Evolutionary conservation across 2,888 invertebrate species (phyloP).

Genomic region (Cataglyphis livida): DNA sequence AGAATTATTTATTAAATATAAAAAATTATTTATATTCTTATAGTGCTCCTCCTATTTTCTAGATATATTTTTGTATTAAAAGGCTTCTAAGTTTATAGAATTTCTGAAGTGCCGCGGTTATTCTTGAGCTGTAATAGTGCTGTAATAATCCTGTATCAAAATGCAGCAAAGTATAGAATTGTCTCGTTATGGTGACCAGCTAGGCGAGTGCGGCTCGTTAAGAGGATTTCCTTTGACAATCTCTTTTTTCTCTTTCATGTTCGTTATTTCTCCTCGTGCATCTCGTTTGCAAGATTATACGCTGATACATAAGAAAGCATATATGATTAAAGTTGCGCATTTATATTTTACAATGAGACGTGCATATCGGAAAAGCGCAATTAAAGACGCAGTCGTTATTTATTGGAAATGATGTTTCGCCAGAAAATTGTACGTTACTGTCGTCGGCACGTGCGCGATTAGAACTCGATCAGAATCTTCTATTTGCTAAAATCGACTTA

Average conservation of each 20-base stretch:
- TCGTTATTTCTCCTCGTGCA: slow-evolving; percentile 13
- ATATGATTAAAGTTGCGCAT: slow-evolving; percentile 46
- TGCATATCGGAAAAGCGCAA: background rate
- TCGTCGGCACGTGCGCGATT: slow-evolving; percentile 32
- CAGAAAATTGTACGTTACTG: slow-evolving; percentile 13
- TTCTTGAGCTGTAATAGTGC: background rate
- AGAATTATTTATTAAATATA: background rate
- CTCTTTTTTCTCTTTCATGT: background rate
- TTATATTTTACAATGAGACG: slow-evolving; percentile 28
- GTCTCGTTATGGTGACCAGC: slow-evolving; percentile 45
- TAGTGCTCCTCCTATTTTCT: background rate
- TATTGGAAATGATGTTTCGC: slow-evolving; percentile 5
- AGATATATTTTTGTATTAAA: background rate
- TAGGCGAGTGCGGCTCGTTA: slow-evolving; percentile 50
- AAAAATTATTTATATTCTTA: background rate
- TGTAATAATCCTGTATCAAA: background rate
- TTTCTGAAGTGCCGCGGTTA: background rate
- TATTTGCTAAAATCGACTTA: slow-evolving; percentile 26
- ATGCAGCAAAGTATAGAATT: slow-evolving; percentile 27
- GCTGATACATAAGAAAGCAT: slow-evolving; percentile 40
- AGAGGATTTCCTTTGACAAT: slow-evolving; percentile 54
- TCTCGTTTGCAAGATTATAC: slow-evolving; percentile 46
- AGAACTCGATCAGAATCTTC: slow-evolving; percentile 35
- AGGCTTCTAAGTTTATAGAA: background rate
- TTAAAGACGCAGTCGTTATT: slow-evolving; percentile 17